Evolutionary conservation across 2,797 vertebrate species (phyloP), one percentile per base, ranked within the genome.

Genomic region (Florisuga fusca): DNA sequence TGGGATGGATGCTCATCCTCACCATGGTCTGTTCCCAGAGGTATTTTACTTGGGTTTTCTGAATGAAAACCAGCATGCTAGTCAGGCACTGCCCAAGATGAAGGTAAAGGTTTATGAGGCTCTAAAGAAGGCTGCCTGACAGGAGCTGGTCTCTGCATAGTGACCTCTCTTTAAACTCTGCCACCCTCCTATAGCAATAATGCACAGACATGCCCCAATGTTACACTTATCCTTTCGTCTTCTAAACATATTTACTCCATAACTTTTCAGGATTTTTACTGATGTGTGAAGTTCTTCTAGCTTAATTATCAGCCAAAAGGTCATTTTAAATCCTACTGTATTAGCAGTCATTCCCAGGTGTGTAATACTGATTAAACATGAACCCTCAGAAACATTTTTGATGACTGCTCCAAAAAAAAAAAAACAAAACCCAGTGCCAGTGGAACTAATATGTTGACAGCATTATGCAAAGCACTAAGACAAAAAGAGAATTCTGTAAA

Each of bases 1-100:
- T 14, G 21, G 62, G 5, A 21, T 41, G 62, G 5, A 21, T 41
- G 43, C 3, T 6, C 7, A 45, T 8, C 26, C 63, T 36, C 33
- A 12, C 4, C 26, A 5, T 4, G 17, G 21, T 0, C 0, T 1
- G 21, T 0, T 34, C 38, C 83, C 7, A 1, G 12, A n/a, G 21
- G 9, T 21, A 13, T 10, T 34, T 4, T 1, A 20, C 50, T 14
- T 9, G 55, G 11, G 7, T 3, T 77, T 73, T 21, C 72, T 11
- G 19, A 20, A 73, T 29, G 61, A 18, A 6, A 17, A 51, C 3
- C 1, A 0, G 17, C 64, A 48, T 57, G 1, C 21, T 8, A 26
- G 34, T 12, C 63, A 51, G 43, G 23, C 13, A 20, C 13, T 51
- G 38, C 38, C n/a, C 43, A 20, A 29, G n/a, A 36, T 20, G 22